A percentile compares a stretch with the other conserved stretches of the same genome.
Evolutionary conservation across 2,888 invertebrate genomes (phyloP).

Genomic region (Tachina grossa): DNA sequence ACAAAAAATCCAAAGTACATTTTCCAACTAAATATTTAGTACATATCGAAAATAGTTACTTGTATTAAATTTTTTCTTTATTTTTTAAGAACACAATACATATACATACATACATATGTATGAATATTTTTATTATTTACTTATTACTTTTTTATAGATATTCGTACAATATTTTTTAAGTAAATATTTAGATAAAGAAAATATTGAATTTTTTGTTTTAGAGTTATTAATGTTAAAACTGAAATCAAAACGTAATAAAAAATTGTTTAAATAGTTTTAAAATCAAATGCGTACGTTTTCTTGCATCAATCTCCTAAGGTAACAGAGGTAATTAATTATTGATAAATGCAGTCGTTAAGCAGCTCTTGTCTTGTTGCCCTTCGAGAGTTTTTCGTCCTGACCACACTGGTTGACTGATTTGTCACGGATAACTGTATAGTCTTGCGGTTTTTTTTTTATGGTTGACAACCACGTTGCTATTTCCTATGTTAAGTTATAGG

Average conservation of each 20-base stretch:
- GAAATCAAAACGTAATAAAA: slow-evolving; percentile 51
- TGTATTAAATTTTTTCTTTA: slow-evolving; percentile 24
- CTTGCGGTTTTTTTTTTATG: no score
- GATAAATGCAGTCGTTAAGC: neutral
- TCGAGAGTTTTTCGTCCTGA: no score
- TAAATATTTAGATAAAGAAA: slow-evolving; percentile 48
- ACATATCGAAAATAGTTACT: slow-evolving; percentile 67
- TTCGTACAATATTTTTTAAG: slow-evolving; percentile 38
- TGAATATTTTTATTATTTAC: slow-evolving; percentile 44
- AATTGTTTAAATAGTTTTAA: slow-evolving; percentile 64
- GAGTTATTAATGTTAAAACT: slow-evolving; percentile 56
- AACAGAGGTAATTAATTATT: neutral
- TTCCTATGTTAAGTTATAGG: no score
- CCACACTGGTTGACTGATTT: no score
- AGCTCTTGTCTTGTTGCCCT: no score
- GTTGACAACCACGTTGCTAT: no score
- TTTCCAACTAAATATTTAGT: slow-evolving; percentile 53
- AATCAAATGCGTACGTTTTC: neutral
- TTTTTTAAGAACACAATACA: slow-evolving; percentile 20
- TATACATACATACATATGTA: no score
- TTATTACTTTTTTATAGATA: slow-evolving; percentile 51
- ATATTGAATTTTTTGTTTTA: slow-evolving; percentile 55
- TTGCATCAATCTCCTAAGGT: neutral
- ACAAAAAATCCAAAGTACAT: slow-evolving; percentile 22
- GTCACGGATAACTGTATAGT: no score